Conservation (phyloP, 2,888 invertebrate genomes). For the Nemurella pictetii region DNA sequence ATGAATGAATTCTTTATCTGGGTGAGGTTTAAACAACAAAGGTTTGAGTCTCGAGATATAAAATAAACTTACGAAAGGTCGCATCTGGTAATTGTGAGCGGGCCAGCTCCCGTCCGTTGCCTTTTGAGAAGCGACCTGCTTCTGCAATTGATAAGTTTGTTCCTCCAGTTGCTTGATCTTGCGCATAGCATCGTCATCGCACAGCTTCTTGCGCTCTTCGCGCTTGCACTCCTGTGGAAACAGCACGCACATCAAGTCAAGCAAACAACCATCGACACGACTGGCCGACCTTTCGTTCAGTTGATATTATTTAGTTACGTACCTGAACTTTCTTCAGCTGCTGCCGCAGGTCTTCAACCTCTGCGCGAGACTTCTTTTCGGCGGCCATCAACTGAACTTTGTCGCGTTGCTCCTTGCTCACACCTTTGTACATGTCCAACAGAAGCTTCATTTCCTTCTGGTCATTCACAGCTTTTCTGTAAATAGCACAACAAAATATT, state of each 20-base stretch:
- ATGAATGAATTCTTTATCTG: too few relatives aligned
- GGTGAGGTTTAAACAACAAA: too few relatives aligned
- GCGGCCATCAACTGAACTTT: conserved; percentile 95
- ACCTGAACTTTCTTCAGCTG: conserved; percentile 85
- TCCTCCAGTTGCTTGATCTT: conserved; percentile 95
- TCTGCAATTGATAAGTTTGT: conserved; percentile 87
- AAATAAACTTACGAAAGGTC: conserved; percentile 42
- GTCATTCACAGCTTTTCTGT: conserved; percentile 86
- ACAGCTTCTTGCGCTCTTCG: conserved; percentile 85
- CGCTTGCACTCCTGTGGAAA: conserved; percentile 78
- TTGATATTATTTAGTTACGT: not conserved
- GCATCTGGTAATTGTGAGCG: conserved; percentile 43
- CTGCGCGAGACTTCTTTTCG: conserved; percentile 87
- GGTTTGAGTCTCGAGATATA: too few relatives aligned
- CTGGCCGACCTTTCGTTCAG: not conserved
- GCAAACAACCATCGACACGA: not conserved
- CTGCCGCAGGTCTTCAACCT: conserved; percentile 85
- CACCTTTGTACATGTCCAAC: conserved; percentile 97
- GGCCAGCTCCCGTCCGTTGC: conserved; percentile 57
- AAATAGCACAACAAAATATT: conserved; percentile 39
- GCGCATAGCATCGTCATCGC: conserved; percentile 91
- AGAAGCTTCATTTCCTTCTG: conserved; percentile 93
- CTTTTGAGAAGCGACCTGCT: conserved; percentile 85
- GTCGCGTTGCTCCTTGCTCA: conserved; percentile 93
- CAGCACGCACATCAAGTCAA: conserved; percentile 32